phyloP scores from a whole-genome alignment of 2,888 invertebrate species.

The Andrena chrysosceles region DNA sequence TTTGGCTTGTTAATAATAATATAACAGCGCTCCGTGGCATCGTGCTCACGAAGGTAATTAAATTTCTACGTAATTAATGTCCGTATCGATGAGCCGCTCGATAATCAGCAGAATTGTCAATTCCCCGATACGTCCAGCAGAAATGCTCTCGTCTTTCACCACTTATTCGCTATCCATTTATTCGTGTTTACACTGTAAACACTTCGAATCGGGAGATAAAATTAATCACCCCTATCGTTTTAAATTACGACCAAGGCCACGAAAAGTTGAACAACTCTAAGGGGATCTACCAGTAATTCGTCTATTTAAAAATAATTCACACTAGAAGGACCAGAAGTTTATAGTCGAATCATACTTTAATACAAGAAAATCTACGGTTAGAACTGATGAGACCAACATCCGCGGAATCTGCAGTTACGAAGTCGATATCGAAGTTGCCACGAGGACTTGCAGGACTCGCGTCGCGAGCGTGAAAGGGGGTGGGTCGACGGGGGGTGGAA shows the following conservation, averaged over 20 bases:
- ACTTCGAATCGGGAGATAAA: background rate
- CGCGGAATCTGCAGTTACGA: constrained; percentile 5
- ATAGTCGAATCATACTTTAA: background rate
- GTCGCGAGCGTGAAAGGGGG: background rate
- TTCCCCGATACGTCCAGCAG: background rate
- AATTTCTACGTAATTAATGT: background rate
- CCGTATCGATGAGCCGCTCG: background rate
- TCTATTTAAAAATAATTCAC: constrained; percentile 8
- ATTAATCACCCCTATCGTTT: background rate
- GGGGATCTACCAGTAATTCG: background rate
- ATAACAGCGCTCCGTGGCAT: too few species aligned
- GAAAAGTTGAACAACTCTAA: constrained; percentile 20
- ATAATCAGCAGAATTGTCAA: background rate
- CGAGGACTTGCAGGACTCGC: constrained; percentile 16
- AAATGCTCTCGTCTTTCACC: background rate
- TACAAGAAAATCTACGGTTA: background rate
- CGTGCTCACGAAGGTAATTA: background rate
- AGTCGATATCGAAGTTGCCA: constrained; percentile 28
- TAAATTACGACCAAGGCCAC: background rate
- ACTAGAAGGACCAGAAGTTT: background rate
- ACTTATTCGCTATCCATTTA: too few species aligned
- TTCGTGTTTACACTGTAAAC: background rate
- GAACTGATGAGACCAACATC: background rate
- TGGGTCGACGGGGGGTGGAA: background rate
- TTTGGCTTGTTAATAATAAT: too few species aligned